Evolutionary conservation across 2,797 vertebrate species (phyloP), one percentile per base, ranked within the genome.

Genomic region (Poecilia gillii): DNA sequence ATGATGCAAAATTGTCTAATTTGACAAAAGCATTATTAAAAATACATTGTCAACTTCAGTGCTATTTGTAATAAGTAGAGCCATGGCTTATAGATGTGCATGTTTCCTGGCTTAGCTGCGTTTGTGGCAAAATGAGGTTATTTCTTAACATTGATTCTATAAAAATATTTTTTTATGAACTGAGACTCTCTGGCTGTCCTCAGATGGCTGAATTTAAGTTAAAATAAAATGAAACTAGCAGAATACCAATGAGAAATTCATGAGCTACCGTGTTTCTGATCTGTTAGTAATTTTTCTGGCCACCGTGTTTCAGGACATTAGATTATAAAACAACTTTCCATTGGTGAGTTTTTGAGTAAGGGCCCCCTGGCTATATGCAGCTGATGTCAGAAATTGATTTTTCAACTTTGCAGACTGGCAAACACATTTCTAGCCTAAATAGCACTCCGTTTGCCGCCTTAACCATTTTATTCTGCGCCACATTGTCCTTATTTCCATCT

Each of bases 401-500:
- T 36, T 81, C 55, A 80, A 45, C 45, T 62, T 82, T 41, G 41
- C 12, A 81, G 49, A 47, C 47, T 57, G 75, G 12, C 36, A 68
- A 77, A 36, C 68, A 46, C 46, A 47, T 28, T 62, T 77, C 74
- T 46, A 33, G 72, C 75, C 85, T 74, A 57, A 51, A 49, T 33
- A 62, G 51, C 49, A 18, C 70, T 75, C 74, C 53, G 62, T 85
- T 84, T 77, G 66, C 74, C n/a, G 43, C 68, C 62, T 49, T 72
- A 18, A 57, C 81, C 76, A 72, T 72, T 78, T 87, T 85, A 49
- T 80, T 73, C 66, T 76, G 73, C 57, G n/a, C 73, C 53, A 75
- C 86, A 77, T 62, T 71, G 45, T 78, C 77, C 76, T 79, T 73
- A 73, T 28, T 84, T 79, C 81, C 73, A 25, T 91, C 84, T 72